phyloP scores from a whole-genome alignment of 2,797 vertebrate species.

The Pseudotriccus pelzelni region DNA sequence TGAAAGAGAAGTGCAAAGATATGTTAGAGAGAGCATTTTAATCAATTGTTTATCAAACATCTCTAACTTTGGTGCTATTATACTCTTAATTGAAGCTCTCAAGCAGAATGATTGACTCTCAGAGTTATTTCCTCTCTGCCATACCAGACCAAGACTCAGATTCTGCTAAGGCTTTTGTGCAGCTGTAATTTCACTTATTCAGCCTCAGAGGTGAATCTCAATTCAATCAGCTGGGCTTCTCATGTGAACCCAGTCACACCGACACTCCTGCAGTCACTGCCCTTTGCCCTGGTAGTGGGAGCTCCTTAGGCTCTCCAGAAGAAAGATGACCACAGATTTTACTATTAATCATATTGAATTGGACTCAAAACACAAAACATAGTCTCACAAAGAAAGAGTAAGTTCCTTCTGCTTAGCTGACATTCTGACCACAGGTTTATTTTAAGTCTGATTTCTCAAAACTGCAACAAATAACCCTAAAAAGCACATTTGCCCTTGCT shows the following conservation, averaged over 20 bases:
- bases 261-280: neutral
- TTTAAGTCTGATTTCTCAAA: neutral
- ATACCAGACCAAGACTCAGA: neutral
- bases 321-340: neutral
- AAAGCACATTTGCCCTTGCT: neutral
- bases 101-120: neutral
- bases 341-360: neutral
- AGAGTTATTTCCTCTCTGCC: neutral
- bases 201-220: neutral
- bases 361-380: neutral
- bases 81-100: neutral
- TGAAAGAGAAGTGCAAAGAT: neutral
- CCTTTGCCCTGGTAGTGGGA: neutral
- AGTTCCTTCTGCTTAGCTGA: neutral
- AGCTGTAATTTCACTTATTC: neutral
- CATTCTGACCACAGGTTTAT: neutral
- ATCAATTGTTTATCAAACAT: neutral
- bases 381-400: neutral
- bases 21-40: neutral
- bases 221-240: neutral
- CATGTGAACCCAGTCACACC: neutral
- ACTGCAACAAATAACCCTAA: neutral
- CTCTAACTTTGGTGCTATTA: neutral
- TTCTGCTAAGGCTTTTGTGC: neutral
- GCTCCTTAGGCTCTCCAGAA: neutral